Base-by-base conservation (phyloP, 2,113 vertebrate genomes). In the Nothoprocta pentlandii region DNA sequence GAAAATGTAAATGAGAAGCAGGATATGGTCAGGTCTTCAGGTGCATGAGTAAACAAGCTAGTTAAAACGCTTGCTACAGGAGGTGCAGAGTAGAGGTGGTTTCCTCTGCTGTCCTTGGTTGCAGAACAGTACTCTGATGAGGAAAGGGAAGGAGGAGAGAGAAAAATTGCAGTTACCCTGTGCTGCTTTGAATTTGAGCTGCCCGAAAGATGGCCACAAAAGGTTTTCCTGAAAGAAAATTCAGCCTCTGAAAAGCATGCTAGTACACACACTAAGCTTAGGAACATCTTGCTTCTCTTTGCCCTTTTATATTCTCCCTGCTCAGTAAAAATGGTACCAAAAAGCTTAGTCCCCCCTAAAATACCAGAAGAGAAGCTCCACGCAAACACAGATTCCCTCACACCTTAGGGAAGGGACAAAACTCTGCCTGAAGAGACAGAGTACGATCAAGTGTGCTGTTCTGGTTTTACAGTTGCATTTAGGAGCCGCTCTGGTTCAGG, bases 101-200 rank as follows among this genome's bases (percentile, higher is more conserved):
- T 91, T 93, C 70, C 61, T 88, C 25, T 88, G 85, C 85, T 88
- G 87, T 34, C 56, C 4, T 0, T 71, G 88, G 71, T 73, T 83
- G 90, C 30, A 6, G 85, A 26, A 25, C 0, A 13, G 66, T 23
- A 13, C 78, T 95, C 87, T 82, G 68, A 77, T 54, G 87, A 46
- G 89, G 59, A 70, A 34, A 39, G 82, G 80, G 69, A 84, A 92
- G 56, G 90, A 68, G 93, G 80, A 79, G 80, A 25, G 47, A 84
- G 66, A 79, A 80, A 17, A 84, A 46, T 39, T 61, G 53, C 6
- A 21, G 56, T 39, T 58, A 85, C 93, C 93, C 88, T 3, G 39
- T 46, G 53, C 56, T 34, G 88, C 90, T 90, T 66, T 91, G 92
- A 46, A 56, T 64, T 12, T 7, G 39, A 79, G 89, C 91, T 83